Evolutionary conservation across 2,888 invertebrate species (phyloP), one percentile per base, ranked within the genome.

Genomic region (Caenorhabditis becei): DNA sequence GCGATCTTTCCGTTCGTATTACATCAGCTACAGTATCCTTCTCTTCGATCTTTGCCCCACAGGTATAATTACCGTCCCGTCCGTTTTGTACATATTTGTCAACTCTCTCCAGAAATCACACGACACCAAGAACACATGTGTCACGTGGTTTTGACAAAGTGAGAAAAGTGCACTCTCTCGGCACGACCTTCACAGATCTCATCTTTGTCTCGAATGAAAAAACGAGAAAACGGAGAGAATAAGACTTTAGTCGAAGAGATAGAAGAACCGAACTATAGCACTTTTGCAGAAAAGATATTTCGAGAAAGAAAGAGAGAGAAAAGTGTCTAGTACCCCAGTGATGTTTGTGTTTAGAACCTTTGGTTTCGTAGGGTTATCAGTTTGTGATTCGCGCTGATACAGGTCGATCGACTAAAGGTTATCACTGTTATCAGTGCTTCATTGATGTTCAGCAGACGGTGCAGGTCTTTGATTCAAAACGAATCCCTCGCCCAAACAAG

Each of bases 301-400:
- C 23, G 49, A 44, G 35, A 69, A 2, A 61, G n/a, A 23, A 24
- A 49, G 26, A 49, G n/a, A 11, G 24, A 28, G 28, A 44, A 32
- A 41, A 1, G 44, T 59, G 18, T 61, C 23, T 66, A 54, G 54
- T 41, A 16, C 14, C 41, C 14, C 10, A 16, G 3, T 37, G 59
- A 59, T 59, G 59, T 61, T 61, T 70, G 70, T 70, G 61, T 70
- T 70, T 59, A 18, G 53, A 51, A 70, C 69, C 58, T 7, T 67
- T 58, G 56, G 56, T 58, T 67, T n/a, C 23, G 14, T 4, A 4
- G 32, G 32, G 32, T 26, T 54, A 41, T 56, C 44, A 56, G 54
- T 66, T 54, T 53, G 28, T 32, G 41, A 66, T 32, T 23, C 24
- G n/a, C 37, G 37, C 26, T 41, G 23, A 20, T 41, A 41, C 32